Conservation (phyloP, 2,113 vertebrate genomes). For the Atractosteus spatula region DNA sequence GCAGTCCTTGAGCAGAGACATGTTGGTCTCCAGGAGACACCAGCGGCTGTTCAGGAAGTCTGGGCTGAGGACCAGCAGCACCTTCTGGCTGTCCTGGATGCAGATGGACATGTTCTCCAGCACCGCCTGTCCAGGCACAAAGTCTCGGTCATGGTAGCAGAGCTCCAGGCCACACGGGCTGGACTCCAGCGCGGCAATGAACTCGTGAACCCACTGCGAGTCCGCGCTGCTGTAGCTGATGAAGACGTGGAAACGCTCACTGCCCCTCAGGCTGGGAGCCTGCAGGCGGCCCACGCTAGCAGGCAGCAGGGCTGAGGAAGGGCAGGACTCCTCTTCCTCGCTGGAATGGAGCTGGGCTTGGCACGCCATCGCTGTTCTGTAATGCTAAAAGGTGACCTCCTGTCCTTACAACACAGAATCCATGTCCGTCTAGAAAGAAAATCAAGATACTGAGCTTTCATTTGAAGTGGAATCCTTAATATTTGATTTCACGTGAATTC, state of each 20-base stretch:
- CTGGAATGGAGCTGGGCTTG: too few relatives aligned
- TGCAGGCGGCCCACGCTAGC: not conserved
- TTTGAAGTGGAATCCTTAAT: too few relatives aligned
- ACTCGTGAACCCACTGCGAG: conserved; percentile 36
- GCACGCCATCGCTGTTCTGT: too few relatives aligned
- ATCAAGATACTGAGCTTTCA: too few relatives aligned
- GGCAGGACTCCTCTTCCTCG: too few relatives aligned
- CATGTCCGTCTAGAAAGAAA: too few relatives aligned
- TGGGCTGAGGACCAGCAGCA: conserved; percentile 54
- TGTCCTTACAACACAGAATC: too few relatives aligned
- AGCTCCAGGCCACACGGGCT: conserved; percentile 27
- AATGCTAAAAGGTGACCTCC: too few relatives aligned
- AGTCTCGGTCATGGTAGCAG: conserved; percentile 57
- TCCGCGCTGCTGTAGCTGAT: conserved; percentile 55
- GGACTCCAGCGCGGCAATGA: conserved; percentile 46
- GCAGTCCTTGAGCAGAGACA: conserved; percentile 55
- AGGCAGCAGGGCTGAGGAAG: too few relatives aligned
- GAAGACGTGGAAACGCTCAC: conserved; percentile 51
- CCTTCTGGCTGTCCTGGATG: conserved; percentile 61
- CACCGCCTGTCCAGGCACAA: conserved; percentile 46
- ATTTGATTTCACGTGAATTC: too few relatives aligned
- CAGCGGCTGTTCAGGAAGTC: conserved; percentile 59
- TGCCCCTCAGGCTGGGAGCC: conserved; percentile 22
- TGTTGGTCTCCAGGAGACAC: conserved; percentile 59
- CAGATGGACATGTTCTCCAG: conserved; percentile 58